A percentile compares a stretch with the other conserved stretches of the same genome.
phyloP scores from a whole-genome alignment of 2,797 vertebrate species.

The Coreius guichenoti region DNA sequence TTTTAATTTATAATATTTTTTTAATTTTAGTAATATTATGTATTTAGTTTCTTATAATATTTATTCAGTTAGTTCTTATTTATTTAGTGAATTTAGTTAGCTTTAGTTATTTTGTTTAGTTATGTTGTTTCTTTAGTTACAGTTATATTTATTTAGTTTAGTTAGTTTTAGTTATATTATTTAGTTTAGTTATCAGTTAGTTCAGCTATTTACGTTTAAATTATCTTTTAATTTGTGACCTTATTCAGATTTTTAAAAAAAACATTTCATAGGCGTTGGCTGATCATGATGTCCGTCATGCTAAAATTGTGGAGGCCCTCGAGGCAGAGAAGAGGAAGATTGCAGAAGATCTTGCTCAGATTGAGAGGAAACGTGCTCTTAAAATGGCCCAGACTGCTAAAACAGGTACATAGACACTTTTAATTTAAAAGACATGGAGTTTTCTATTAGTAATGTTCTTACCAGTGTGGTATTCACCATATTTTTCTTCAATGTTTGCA shows the following conservation, averaged over 20 bases:
- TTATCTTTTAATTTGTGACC: conserved; percentile 48
- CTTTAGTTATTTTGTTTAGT: neutral
- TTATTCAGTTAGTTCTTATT: neutral
- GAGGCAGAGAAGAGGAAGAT: conserved; percentile 94
- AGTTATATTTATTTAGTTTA: neutral
- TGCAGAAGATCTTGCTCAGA: conserved; percentile 83
- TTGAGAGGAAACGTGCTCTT: conserved; percentile 74
- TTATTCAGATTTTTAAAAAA: conserved; percentile 31
- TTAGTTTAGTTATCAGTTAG: neutral
- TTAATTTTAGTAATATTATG: neutral
- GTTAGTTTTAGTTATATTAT: neutral
- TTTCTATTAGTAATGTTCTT: neutral
- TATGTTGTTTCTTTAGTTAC: neutral
- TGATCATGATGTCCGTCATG: conserved; percentile 85
- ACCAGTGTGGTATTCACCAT: neutral
- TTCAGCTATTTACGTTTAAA: neutral
- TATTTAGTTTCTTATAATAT: neutral
- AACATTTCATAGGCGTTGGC: conserved; percentile 83
- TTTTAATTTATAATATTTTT: neutral
- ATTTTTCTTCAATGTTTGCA: conserved; percentile 61
- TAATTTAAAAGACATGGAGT: neutral
- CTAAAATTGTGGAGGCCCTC: conserved; percentile 90
- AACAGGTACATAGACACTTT: conserved; percentile 63
- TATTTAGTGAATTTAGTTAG: neutral
- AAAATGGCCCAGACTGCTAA: conserved; percentile 66